These are phyloP conservation scores for Tarsius wallacei DNA, from an alignment of 2,797 vertebrate species.

Conservation along the genomic window DNA sequence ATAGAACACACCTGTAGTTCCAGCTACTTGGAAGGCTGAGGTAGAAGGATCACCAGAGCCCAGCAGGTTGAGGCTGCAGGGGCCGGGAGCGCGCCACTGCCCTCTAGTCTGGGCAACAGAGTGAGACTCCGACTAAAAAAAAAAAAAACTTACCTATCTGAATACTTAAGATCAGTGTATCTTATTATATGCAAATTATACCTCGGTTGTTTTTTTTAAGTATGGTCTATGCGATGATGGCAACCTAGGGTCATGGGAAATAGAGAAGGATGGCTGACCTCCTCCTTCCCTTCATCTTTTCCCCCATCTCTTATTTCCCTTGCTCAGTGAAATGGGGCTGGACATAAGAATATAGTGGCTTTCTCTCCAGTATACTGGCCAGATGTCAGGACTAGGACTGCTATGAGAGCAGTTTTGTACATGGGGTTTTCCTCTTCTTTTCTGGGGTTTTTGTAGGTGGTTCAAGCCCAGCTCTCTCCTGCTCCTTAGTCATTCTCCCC, in stretches of 20 bases:
- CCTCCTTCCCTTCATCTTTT: neutral
- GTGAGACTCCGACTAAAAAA: no score
- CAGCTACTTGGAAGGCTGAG: no score
- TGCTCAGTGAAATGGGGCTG: neutral
- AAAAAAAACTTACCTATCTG: neutral
- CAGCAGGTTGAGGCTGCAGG: no score
- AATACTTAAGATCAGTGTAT: neutral
- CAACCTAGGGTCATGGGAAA: neutral
- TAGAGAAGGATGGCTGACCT: neutral
- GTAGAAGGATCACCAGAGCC: no score
- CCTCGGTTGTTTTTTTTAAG: neutral
- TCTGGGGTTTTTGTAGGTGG: neutral
- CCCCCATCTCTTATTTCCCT: neutral
- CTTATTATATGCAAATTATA: neutral
- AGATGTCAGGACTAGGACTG: neutral
- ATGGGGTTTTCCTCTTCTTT: neutral
- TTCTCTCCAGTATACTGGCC: conserved; percentile 3
- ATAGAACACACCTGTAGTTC: no score
- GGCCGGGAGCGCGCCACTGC: no score
- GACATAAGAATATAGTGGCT: neutral
- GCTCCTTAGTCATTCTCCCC: neutral
- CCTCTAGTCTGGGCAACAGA: no score
- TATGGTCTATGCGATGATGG: neutral
- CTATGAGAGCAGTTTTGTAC: neutral
- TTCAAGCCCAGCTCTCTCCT: neutral